These are phyloP conservation scores for Drosophila setosimentum DNA, from an alignment of 2,888 invertebrate genomes.

Conservation along the genomic window DNA sequence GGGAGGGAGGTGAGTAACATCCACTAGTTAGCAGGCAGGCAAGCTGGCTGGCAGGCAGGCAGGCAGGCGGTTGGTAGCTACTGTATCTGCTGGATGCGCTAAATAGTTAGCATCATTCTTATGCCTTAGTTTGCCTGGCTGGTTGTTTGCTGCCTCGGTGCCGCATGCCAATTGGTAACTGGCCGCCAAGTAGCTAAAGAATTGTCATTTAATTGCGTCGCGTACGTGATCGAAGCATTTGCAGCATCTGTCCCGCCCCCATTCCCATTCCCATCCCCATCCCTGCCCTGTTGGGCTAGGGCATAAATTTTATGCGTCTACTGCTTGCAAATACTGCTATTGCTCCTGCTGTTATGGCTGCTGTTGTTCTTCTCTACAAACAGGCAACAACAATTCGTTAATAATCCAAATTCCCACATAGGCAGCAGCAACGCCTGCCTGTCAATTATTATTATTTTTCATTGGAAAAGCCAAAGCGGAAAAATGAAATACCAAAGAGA, in stretches of 20 bases:
- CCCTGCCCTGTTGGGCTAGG: constrained; percentile 43
- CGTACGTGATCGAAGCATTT: constrained; percentile 84
- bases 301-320: constrained; percentile 76
- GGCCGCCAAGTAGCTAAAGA: constrained; percentile 73
- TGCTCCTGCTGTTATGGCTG: constrained; percentile 11
- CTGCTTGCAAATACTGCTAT: constrained; percentile 62
- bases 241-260: constrained; percentile 47
- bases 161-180: constrained; percentile 74
- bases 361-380: constrained; percentile 50
- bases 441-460: constrained; percentile 81
- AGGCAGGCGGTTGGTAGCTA: constrained; percentile 33
- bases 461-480: constrained; percentile 75
- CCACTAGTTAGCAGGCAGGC: constrained; percentile 15
- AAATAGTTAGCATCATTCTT: constrained; percentile 81
- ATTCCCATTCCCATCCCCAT: neutral
- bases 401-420: constrained; percentile 81
- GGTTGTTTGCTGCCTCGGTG: constrained; percentile 28
- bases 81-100: constrained; percentile 78
- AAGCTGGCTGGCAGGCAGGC: neutral
- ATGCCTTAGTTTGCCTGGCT: constrained; percentile 68
- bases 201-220: constrained; percentile 85
- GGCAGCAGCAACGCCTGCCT: constrained; percentile 66
- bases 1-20: constrained; percentile 13
- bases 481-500: constrained; percentile 76
- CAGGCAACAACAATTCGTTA: constrained; percentile 77